phyloP scores from a whole-genome alignment of 2,113 vertebrate genomes.

The Anhinga anhinga region DNA sequence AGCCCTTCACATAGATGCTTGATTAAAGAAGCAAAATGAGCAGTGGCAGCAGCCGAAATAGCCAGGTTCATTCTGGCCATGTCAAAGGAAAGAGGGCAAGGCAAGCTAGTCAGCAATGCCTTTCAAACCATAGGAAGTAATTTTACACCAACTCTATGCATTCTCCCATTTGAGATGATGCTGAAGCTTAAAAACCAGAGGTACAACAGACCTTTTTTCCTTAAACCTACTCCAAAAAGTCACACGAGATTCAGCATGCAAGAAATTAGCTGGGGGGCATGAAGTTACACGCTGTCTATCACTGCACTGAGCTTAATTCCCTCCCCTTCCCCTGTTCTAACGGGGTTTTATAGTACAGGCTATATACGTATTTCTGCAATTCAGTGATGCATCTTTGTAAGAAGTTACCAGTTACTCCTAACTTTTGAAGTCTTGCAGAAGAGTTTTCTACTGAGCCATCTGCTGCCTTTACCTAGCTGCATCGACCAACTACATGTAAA shows the following conservation, averaged over 20 bases:
- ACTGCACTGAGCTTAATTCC: not conserved
- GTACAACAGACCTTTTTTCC: not conserved
- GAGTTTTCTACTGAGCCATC: not conserved
- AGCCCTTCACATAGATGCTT: not conserved
- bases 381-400: not conserved
- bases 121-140: not conserved
- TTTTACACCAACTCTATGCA: fast-evolving
- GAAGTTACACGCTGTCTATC: not conserved
- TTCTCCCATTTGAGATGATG: not conserved
- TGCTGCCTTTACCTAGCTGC: not conserved
- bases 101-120: not conserved
- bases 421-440: not conserved
- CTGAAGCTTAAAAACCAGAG: not conserved
- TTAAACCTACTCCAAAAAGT: not conserved
- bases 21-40: not conserved
- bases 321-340: not conserved
- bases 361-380: not conserved
- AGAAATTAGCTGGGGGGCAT: not conserved
- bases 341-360: not conserved
- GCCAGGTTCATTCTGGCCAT: not conserved
- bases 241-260: not conserved
- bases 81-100: not conserved
- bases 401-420: not conserved
- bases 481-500: not conserved
- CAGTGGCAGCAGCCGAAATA: not conserved